These are phyloP conservation scores for Chelonoidis abingdonii DNA, from an alignment of 2,113 vertebrate species.

Conservation along the genomic window DNA sequence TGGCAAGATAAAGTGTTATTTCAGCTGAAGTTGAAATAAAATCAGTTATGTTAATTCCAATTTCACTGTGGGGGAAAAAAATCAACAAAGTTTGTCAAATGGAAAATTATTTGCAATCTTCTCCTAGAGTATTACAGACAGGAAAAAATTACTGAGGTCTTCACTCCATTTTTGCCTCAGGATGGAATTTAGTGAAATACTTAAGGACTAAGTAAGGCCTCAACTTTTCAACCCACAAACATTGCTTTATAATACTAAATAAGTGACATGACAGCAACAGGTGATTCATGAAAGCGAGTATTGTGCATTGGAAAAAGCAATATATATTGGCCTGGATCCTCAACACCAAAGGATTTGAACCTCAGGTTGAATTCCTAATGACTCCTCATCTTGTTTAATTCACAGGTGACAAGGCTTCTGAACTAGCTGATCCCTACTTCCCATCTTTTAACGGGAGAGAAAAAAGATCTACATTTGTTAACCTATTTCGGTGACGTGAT, in stretches of 20 bases:
- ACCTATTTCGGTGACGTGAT: neutral
- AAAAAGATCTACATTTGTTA: neutral
- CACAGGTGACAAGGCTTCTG: neutral
- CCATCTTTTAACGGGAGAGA: neutral
- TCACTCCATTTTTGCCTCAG: neutral
- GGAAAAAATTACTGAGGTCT: neutral
- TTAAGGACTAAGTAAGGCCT: neutral
- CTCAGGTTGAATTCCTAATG: neutral
- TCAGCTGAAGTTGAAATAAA: slow-evolving; percentile 62
- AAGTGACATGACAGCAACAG: neutral
- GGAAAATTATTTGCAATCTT: slow-evolving; percentile 33
- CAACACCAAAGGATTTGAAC: neutral
- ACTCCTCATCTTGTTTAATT: neutral
- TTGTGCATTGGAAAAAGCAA: neutral
- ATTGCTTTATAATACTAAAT: neutral
- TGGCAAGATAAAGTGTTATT: slow-evolving; percentile 47
- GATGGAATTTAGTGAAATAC: neutral
- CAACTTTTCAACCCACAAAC: neutral
- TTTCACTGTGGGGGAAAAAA: neutral
- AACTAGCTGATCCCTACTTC: neutral
- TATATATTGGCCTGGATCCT: neutral
- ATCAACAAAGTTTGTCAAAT: slow-evolving; percentile 59
- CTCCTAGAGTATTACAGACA: slow-evolving; percentile 34
- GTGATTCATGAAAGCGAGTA: neutral
- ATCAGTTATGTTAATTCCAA: slow-evolving; percentile 48